Percentiles rank a stretch among this genome's conserved stretches.
Conservation (phyloP, 2,797 vertebrate genomes). For the Amazona finschi region DNA sequence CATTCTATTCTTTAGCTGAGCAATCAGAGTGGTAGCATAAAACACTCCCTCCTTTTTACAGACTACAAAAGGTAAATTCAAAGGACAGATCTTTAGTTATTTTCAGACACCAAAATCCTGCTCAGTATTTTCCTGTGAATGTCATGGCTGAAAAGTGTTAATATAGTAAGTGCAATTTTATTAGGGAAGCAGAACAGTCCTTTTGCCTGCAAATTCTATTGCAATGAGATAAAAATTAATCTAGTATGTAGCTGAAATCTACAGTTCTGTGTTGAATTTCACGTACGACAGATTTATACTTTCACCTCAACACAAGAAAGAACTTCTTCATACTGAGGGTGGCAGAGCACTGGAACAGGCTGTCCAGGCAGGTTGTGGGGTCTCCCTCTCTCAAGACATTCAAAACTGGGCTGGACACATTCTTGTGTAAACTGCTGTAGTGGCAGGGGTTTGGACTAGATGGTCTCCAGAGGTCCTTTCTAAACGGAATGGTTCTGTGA, state of each 20-base stretch:
- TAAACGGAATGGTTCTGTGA: neutral
- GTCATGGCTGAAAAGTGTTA: neutral
- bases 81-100: neutral
- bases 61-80: neutral
- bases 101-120: neutral
- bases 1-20: neutral
- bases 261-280: neutral
- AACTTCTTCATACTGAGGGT: neutral
- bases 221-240: constrained; percentile 32
- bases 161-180: constrained; percentile 29
- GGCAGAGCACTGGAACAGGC: neutral
- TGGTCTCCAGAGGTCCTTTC: neutral
- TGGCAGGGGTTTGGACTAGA: neutral
- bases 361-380: neutral
- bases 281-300: neutral
- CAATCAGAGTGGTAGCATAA: neutral
- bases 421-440: neutral
- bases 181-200: constrained; percentile 5
- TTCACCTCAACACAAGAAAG: neutral
- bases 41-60: neutral
- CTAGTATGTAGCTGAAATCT: neutral
- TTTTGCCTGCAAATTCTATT: constrained; percentile 20
- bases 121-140: neutral
- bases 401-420: neutral
- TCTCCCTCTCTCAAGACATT: neutral